Base-by-base conservation (phyloP, 2,888 invertebrate species). In the Mimas tiliae region DNA sequence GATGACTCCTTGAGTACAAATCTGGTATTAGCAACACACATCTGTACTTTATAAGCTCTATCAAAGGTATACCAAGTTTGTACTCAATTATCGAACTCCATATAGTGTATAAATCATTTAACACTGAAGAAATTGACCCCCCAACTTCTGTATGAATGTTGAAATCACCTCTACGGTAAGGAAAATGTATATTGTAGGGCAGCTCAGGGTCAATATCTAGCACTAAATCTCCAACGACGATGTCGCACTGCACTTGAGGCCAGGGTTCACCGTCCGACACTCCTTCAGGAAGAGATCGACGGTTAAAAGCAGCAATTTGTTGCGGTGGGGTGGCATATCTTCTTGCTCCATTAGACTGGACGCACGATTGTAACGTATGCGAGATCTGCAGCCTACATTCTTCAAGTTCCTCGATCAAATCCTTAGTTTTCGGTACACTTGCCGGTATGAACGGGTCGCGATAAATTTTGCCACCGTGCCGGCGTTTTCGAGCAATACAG, bases 21-120 rank as follows among this genome's bases (percentile, higher is more conserved):
- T 98, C 98, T 14, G 98, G 97, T 77, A 99, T 96, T 34, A 99
- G 94, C 19, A 99, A 91, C 1, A 99, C 97, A 65, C 97, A 98
- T 85, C 97, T 95, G 82, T 98, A 98, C 76, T 96, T 95, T 83
- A 96, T 94, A 6, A 97, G 94, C 70, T 96, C 95, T 70, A 94
- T 94, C 11, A 95, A 84, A 0, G 95, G 95, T 79, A 99, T 98
- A 72, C 96, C 95, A 72, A 99, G 94, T 78, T 96, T 96, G 27
- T 95, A 95, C 75, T 96, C 95, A 67, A 99, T 94, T 0, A 97
- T 96, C 74, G 96, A 95, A 63, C 96, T 95, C 98, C 99, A 99
- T 77, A 99, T 98, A 0, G 96, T 95, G 83, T 98, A 97, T 65
- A 99, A 82, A 87, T 99, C 98, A 67, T 97, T 96, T 51, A 99